Evolutionary conservation across 2,797 vertebrate species (phyloP).

Genomic region (Epinephelus coioides): DNA sequence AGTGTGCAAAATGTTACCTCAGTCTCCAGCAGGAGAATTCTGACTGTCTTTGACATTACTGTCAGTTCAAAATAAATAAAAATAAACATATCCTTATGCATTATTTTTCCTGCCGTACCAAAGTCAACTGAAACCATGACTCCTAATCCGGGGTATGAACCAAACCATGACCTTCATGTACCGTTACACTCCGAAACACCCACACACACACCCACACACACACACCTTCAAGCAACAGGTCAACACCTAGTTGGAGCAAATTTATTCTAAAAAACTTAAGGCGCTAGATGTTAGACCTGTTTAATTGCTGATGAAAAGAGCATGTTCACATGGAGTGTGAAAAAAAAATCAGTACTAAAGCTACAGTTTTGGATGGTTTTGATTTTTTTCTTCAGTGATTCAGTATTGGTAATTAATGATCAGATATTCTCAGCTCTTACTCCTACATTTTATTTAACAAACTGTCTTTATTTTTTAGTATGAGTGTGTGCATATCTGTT

Average conservation of each 20-base stretch:
- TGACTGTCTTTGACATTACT: no score
- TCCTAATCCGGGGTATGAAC: no score
- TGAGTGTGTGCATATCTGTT: not conserved
- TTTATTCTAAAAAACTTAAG: not conserved
- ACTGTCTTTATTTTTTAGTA: not conserved
- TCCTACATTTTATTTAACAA: conserved; percentile 3
- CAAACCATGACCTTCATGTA: no score
- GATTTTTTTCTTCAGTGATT: not conserved
- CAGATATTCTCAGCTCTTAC: not conserved
- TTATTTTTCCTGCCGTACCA: no score
- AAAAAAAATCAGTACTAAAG: not conserved
- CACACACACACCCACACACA: conserved; percentile 1
- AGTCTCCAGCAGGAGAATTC: no score
- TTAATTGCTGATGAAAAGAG: conserved; percentile 21
- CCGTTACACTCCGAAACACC: not conserved
- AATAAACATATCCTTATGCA: no score
- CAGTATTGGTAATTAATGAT: not conserved
- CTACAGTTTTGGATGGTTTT: not conserved
- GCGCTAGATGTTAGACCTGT: conserved; percentile 20
- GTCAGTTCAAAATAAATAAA: no score
- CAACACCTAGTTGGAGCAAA: conserved; percentile 12
- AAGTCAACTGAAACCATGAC: no score
- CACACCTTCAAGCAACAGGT: conserved; percentile 42
- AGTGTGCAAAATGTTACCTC: no score
- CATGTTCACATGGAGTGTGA: not conserved